Conservation (phyloP, 2,797 vertebrate species). For the Cephalopachus bancanus region DNA sequence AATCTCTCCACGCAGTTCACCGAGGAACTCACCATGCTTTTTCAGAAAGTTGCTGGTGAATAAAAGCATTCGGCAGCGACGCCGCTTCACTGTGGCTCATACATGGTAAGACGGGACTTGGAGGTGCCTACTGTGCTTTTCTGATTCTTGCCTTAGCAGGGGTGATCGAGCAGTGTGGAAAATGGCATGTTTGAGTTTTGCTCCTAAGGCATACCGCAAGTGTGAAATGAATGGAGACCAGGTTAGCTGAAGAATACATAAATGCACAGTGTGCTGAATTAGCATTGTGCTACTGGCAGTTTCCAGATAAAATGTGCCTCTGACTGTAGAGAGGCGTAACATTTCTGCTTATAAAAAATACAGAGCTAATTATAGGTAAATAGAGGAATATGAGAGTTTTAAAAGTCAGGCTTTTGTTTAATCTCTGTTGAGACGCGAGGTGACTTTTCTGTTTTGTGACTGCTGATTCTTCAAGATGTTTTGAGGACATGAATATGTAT, state of each 20-base stretch:
- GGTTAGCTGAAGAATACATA: constrained; percentile 31
- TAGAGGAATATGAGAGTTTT: neutral
- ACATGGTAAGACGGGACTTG: constrained; percentile 94
- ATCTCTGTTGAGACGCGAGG: constrained; percentile 15
- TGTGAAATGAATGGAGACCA: neutral
- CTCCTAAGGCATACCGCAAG: neutral
- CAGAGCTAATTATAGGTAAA: constrained; percentile 33
- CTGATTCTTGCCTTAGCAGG: neutral
- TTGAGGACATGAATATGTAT: constrained; percentile 16
- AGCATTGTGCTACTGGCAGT: constrained; percentile 49
- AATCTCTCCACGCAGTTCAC: constrained; percentile 97
- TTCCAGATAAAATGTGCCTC: constrained; percentile 55
- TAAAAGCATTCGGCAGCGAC: constrained; percentile 97
- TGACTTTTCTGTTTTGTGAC: constrained; percentile 22
- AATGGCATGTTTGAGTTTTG: neutral
- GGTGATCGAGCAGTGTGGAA: neutral
- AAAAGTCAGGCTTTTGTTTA: constrained; percentile 54
- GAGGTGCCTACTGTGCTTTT: neutral
- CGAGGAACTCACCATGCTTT: constrained; percentile 94
- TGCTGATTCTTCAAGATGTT: constrained; percentile 13
- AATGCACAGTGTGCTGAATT: neutral
- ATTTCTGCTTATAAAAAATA: constrained; percentile 68
- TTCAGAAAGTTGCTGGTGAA: constrained; percentile 99
- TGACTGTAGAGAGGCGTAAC: neutral
- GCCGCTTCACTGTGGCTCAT: constrained; percentile 98